Percentiles rank a stretch among this genome's conserved stretches.
Conservation (phyloP, 2,113 vertebrate species). For the Pluvialis apricaria region DNA sequence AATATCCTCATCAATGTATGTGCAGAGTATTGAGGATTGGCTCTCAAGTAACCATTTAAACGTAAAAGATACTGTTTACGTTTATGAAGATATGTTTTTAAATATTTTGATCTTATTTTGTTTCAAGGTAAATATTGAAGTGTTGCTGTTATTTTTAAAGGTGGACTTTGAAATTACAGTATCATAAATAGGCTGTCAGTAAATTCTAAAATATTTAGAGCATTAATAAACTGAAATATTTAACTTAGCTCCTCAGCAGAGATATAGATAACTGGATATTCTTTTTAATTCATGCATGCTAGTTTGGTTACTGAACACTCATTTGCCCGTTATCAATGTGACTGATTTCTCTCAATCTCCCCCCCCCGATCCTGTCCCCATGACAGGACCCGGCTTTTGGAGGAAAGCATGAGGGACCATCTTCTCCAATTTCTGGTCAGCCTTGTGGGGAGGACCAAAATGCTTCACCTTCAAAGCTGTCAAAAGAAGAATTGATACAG, state of each 20-base stretch:
- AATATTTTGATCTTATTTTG: neutral
- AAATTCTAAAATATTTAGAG: neutral
- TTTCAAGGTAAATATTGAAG: neutral
- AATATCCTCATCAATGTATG: neutral
- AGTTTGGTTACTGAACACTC: neutral
- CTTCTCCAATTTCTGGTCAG: conserved; percentile 81
- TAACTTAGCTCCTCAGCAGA: neutral
- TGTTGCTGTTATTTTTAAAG: neutral
- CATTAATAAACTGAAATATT: neutral
- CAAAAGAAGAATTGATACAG: conserved; percentile 98
- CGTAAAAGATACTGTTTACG: neutral
- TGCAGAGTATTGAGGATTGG: neutral
- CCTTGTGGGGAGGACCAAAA: conserved; percentile 90
- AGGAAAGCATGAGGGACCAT: conserved; percentile 83
- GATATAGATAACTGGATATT: neutral
- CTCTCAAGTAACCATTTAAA: neutral
- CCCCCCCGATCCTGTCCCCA: neutral
- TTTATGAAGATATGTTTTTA: neutral
- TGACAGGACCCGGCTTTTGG: conserved; percentile 86
- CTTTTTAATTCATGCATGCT: neutral
- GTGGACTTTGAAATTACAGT: neutral
- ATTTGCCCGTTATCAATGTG: neutral
- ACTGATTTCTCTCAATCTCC: neutral
- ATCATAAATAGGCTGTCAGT: neutral
- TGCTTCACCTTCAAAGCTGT: conserved; percentile 94